phyloP scores from a whole-genome alignment of 2,888 invertebrate species.

The Miltochrista miniata region DNA sequence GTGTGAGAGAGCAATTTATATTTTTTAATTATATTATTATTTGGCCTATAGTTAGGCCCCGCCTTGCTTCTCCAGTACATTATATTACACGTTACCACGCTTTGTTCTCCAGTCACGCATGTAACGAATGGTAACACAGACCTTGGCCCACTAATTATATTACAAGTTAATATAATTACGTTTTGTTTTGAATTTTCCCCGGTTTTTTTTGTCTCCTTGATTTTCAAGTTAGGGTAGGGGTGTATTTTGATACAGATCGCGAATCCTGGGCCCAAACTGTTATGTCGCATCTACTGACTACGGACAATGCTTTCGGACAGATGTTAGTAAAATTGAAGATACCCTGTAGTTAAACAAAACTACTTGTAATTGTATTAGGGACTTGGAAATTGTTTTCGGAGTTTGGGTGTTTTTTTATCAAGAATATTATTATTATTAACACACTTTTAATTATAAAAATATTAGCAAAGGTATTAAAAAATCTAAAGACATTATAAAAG shows the following conservation, averaged over 20 bases:
- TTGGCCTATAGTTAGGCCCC: constrained; percentile 26
- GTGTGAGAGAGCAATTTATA: background rate
- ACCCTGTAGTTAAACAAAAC: too few species aligned
- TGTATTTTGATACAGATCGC: background rate
- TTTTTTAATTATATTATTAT: constrained; percentile 3
- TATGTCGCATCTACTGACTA: too few species aligned
- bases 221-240: background rate
- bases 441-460: background rate
- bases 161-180: constrained; percentile 26
- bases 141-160: constrained; percentile 45
- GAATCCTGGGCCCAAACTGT: too few species aligned
- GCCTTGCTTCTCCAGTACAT: constrained; percentile 32
- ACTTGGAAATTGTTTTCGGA: too few species aligned
- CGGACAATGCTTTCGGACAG: too few species aligned
- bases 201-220: constrained; percentile 4
- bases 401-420: too few species aligned
- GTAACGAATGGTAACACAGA: constrained; percentile 31
- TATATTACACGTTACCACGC: constrained; percentile 12
- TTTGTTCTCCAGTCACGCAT: constrained; percentile 43
- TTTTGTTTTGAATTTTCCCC: constrained; percentile 9
- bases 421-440: too few species aligned
- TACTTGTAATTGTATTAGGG: too few species aligned
- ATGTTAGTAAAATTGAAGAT: too few species aligned
- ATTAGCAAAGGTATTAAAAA: too few species aligned
- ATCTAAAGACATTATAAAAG: too few species aligned